These are phyloP conservation scores for Dascyllus trimaculatus DNA, from an alignment of 2,113 vertebrate species.

Conservation along the genomic window DNA sequence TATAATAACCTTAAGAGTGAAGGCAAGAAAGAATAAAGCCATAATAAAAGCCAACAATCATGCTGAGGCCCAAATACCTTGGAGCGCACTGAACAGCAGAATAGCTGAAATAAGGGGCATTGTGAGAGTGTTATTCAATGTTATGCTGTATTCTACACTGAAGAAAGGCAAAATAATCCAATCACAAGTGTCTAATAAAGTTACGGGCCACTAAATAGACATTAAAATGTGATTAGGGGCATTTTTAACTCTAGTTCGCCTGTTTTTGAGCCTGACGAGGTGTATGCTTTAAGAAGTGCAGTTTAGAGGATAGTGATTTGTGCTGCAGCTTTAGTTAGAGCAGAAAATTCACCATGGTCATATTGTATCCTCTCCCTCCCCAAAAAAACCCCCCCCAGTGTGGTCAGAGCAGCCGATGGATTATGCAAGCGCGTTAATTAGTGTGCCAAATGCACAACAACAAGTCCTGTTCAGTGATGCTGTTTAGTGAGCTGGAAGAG, in stretches of 20 bases:
- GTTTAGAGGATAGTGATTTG: background rate
- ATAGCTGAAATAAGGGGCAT: background rate
- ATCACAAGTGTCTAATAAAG: background rate
- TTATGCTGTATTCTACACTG: background rate
- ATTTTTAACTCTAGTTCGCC: no score
- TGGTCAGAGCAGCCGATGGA: slow-evolving; percentile 34
- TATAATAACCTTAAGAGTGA: no score
- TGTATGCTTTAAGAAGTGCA: background rate
- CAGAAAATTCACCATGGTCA: slow-evolving; percentile 5
- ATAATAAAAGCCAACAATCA: background rate
- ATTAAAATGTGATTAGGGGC: no score
- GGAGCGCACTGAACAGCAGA: background rate
- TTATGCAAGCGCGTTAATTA: slow-evolving; percentile 73
- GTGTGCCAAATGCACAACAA: slow-evolving; percentile 57
- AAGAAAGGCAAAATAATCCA: background rate
- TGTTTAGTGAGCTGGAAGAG: slow-evolving; percentile 51
- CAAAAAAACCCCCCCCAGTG: background rate
- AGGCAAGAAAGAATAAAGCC: background rate
- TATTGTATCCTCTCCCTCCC: background rate
- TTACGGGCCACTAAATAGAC: background rate
- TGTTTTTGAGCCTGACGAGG: background rate
- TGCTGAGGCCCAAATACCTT: background rate
- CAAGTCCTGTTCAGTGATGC: slow-evolving; percentile 55
- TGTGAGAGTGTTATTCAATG: background rate
- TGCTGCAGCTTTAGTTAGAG: no score